phyloP scores from a whole-genome alignment of 2,113 vertebrate genomes.

The Pimephales promelas region DNA sequence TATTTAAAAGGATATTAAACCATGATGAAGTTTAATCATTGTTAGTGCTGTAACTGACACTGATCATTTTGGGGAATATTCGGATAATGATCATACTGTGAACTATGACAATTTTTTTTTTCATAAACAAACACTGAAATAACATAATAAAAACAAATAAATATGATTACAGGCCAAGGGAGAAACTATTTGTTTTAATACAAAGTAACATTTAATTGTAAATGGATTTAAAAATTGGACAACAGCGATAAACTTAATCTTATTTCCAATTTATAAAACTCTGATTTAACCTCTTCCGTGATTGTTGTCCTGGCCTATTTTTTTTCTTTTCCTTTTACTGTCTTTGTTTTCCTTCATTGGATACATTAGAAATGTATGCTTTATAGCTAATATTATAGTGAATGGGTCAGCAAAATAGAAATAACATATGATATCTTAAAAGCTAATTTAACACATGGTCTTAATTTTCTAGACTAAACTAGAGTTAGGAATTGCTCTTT shows the following conservation, averaged over 20 bases:
- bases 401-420: too few species aligned
- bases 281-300: too few species aligned
- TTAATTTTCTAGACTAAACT: neutral
- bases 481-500: too few species aligned
- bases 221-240: too few species aligned
- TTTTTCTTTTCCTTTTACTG: neutral
- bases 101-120: neutral
- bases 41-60: neutral
- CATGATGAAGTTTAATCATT: neutral
- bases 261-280: too few species aligned
- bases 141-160: neutral
- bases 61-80: neutral
- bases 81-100: neutral
- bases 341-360: neutral
- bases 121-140: neutral
- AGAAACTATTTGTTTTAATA: too few species aligned
- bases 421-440: too few species aligned
- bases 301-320: neutral
- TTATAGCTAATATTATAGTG: too few species aligned
- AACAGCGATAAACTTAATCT: too few species aligned
- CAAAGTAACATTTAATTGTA: too few species aligned
- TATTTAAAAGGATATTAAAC: neutral
- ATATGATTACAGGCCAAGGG: too few species aligned
- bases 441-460: neutral
- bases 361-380: neutral